A percentile compares a stretch with the other conserved stretches of the same genome.
phyloP scores from a whole-genome alignment of 1,140 invertebrate genomes.

The Ditylenchus dipsaci region DNA sequence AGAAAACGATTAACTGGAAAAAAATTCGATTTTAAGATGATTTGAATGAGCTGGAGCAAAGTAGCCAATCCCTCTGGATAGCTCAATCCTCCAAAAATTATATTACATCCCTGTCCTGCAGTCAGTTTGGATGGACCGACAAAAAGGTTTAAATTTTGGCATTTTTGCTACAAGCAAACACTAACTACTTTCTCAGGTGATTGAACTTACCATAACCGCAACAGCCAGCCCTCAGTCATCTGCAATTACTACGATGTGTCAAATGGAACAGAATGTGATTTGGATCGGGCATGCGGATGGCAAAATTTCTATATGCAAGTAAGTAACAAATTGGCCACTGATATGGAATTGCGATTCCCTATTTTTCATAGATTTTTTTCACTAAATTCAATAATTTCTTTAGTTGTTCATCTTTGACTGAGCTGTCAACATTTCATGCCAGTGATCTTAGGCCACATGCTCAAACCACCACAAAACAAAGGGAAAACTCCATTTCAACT shows the following conservation, averaged over 20 bases:
- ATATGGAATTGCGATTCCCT: no score
- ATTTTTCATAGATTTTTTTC: no score
- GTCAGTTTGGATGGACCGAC: slow-evolving; percentile 36
- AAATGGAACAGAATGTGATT: background rate
- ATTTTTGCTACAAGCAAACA: background rate
- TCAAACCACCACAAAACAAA: background rate
- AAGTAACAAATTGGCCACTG: background rate
- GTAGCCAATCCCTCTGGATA: slow-evolving; percentile 18
- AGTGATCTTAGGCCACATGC: background rate
- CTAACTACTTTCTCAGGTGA: background rate
- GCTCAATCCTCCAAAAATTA: background rate
- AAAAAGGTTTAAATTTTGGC: slow-evolving; percentile 18
- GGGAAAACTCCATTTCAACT: background rate
- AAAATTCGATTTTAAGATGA: background rate
- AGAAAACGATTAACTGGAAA: background rate
- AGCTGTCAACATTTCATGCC: background rate
- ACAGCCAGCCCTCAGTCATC: background rate
- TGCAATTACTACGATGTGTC: background rate
- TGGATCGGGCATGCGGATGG: background rate
- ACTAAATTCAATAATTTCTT: background rate
- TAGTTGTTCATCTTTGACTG: background rate
- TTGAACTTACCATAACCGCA: background rate
- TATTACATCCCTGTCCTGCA: slow-evolving; percentile 16
- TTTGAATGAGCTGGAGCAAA: background rate
- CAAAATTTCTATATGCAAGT: background rate